Conservation (phyloP, 2,797 vertebrate species). For the Tokudaia tokunoshimensis region DNA sequence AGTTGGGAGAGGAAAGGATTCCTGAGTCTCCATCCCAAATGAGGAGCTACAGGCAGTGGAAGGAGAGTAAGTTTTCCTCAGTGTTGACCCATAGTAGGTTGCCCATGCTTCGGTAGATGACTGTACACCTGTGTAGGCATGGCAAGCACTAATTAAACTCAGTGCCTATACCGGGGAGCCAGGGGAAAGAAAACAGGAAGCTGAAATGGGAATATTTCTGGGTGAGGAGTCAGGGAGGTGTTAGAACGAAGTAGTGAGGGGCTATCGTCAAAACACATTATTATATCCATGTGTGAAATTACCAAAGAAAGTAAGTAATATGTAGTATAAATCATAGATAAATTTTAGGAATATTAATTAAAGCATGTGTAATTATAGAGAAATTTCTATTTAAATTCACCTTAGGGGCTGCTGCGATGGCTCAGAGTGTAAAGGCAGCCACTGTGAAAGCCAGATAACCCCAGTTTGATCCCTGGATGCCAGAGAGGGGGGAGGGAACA, state of each 20-base stretch:
- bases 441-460: not conserved
- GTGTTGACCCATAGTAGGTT: not conserved
- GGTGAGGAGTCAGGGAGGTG: not conserved
- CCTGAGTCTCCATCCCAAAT: not conserved
- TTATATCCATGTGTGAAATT: not conserved
- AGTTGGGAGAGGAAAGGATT: not conserved
- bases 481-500: not conserved
- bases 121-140: not conserved
- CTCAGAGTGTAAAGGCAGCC: not conserved
- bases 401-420: not conserved
- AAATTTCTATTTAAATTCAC: constrained; percentile 37
- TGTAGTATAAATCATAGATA: not conserved
- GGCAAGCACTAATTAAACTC: not conserved
- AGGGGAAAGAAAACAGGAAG: not conserved
- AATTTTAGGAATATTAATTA: constrained; percentile 11
- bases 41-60: not conserved
- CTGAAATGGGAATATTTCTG: too few species aligned
- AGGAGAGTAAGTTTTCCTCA: not conserved
- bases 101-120: not conserved
- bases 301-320: not conserved
- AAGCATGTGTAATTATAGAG: constrained; percentile 1
- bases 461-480: not conserved
- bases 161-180: not conserved
- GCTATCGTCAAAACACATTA: not conserved
- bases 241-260: not conserved